Evolutionary conservation across 2,888 invertebrate species (phyloP).

Genomic region (Perizoma flavofasciatum): DNA sequence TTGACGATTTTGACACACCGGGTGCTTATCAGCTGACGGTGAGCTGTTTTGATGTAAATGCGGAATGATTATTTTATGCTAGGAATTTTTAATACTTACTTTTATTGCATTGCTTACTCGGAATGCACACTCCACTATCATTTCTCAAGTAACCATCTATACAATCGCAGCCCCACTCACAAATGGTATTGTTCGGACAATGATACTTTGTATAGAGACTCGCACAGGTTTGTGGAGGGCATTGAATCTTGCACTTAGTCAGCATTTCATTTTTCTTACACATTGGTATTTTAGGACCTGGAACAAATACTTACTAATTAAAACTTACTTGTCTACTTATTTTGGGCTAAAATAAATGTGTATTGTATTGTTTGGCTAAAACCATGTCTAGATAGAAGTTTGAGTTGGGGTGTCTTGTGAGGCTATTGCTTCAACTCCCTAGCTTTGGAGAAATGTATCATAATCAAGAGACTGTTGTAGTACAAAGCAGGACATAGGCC

Average conservation of each 20-base stretch:
- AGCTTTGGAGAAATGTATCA: slow-evolving; percentile 1
- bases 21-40: no score
- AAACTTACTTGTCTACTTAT: no score
- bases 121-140: slow-evolving; percentile 44
- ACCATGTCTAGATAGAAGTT: slow-evolving; percentile 10
- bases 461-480: no score
- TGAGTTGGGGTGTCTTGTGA: slow-evolving; percentile 9
- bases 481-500: no score
- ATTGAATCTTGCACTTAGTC: slow-evolving; percentile 41
- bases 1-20: no score
- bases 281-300: slow-evolving; percentile 37
- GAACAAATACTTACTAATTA: slow-evolving; percentile 20
- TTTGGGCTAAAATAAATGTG: no score
- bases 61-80: no score
- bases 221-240: slow-evolving; percentile 52
- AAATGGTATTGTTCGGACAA: slow-evolving; percentile 38
- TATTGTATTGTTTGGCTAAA: slow-evolving; percentile 4
- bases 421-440: neutral
- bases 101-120: slow-evolving; percentile 44
- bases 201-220: slow-evolving; percentile 41
- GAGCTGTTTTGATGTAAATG: no score
- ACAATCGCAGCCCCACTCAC: slow-evolving; percentile 57
- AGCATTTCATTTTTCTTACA: slow-evolving; percentile 46
- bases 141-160: slow-evolving; percentile 50
- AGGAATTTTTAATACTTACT: slow-evolving; percentile 38